A percentile compares a stretch with the other conserved stretches of the same genome.
Conservation (phyloP, 92 coral and sea anemone genomes). For the Anthopleura xanthogrammica region DNA sequence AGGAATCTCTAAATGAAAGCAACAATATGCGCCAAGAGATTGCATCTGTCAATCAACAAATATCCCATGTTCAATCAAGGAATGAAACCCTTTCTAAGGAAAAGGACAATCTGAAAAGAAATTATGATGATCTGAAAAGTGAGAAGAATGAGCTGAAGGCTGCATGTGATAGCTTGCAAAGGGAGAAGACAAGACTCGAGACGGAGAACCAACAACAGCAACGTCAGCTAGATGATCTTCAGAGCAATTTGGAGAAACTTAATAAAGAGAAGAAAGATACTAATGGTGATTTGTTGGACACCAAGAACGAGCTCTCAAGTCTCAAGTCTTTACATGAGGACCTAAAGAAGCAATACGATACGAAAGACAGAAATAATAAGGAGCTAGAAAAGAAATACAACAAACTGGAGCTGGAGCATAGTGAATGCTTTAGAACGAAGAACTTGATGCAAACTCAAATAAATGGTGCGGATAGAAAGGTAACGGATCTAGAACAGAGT, state of each 20-base stretch:
- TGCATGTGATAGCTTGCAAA: conserved; percentile 48
- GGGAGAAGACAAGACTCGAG: conserved; percentile 59
- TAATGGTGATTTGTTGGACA: conserved; percentile 37
- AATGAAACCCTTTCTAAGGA: conserved; percentile 50
- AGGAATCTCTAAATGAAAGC: conserved; percentile 47
- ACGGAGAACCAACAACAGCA: conserved; percentile 53
- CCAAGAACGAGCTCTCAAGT: conserved; percentile 47
- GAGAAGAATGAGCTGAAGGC: conserved; percentile 63
- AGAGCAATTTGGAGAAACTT: conserved; percentile 38
- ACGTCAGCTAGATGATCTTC: conserved; percentile 53
- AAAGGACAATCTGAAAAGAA: conserved; percentile 56
- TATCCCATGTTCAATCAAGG: conserved; percentile 41
- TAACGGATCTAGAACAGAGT: conserved; percentile 55
- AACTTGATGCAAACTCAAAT: conserved; percentile 45
- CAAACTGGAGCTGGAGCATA: conserved; percentile 55
- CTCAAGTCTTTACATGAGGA: conserved; percentile 59
- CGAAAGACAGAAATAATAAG: conserved; percentile 55
- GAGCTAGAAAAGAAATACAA: conserved; percentile 54
- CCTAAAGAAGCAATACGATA: conserved; percentile 42
- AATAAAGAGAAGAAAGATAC: conserved; percentile 59
- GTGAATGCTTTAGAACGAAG: conserved; percentile 46
- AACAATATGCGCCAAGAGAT: conserved; percentile 62
- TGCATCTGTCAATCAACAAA: conserved; percentile 47
- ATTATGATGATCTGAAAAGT: conserved; percentile 43
- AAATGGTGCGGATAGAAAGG: conserved; percentile 36